phyloP scores from a whole-genome alignment of 1,140 invertebrate genomes.

The Drosophila kepulauana region DNA sequence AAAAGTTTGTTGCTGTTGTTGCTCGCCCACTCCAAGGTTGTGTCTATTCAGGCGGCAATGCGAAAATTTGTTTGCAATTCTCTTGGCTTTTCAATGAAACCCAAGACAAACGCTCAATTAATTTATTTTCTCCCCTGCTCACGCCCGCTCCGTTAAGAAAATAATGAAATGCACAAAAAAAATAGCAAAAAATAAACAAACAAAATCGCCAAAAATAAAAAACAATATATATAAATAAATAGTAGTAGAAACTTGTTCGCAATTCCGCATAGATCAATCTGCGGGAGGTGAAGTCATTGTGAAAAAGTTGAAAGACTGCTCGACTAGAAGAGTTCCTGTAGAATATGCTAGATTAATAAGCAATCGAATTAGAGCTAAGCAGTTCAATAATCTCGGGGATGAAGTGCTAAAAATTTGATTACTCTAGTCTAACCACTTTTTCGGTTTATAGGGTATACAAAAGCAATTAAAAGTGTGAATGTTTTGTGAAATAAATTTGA shows the following conservation, averaged over 20 bases:
- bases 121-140: conserved; percentile 22
- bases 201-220: conserved; percentile 18
- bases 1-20: conserved; percentile 25
- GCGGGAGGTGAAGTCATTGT: not conserved
- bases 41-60: conserved; percentile 60
- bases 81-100: conserved; percentile 37
- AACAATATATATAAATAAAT: conserved; percentile 22
- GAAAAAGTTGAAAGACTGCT: not conserved
- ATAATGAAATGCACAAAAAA: conserved; percentile 20
- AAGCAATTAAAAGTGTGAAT: not conserved
- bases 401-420: too few species aligned
- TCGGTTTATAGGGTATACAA: conserved; percentile 3
- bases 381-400: too few species aligned
- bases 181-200: conserved; percentile 2
- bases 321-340: conserved; percentile 1
- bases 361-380: too few species aligned
- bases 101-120: conserved; percentile 45
- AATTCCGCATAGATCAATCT: conserved; percentile 29
- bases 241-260: conserved; percentile 22
- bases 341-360: not conserved
- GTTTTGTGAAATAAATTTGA: not conserved
- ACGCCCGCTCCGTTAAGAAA: conserved; percentile 3
- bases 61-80: conserved; percentile 67
- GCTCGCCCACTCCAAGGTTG: conserved; percentile 50
- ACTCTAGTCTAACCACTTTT: too few species aligned